Evolutionary conservation across 2,113 vertebrate species (phyloP), one percentile per base, ranked within the genome.

Genomic region (Eurypyga helias): DNA sequence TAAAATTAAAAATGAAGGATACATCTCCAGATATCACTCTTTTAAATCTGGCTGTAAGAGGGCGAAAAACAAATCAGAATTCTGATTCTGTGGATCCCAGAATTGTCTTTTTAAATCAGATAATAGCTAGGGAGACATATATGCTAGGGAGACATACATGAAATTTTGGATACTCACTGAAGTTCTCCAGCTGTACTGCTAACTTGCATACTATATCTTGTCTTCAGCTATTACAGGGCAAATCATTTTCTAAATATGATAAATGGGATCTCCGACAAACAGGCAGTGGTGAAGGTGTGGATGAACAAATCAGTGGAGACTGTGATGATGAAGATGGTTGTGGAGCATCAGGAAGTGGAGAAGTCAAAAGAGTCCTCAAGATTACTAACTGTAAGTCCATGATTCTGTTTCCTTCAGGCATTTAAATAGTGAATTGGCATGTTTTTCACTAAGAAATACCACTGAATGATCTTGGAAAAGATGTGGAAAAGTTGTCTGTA

Each of bases 251-350:
- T 60, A 99, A 98, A 92, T 94, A 98, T 34, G 97, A 97, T 8
- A 98, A 97, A 10, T 97, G 98, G 98, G 98, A 99, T 86, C 94
- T 94, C 76, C 98, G 89, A 19, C 98, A 98, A 95, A 93, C 96
- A 49, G 98, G 98, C 96, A 99, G 99, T 25, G 97, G 97, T 12
- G 98, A 97, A 6, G 98, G 98, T 38, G 7, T 61, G 49, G 98
- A 95, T 41, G 98, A 97, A 5, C 97, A 95, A 26, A 96, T 98
- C 95, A 99, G 99, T 19, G 99, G 99, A 16, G 98, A 99, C 46
- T 99, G 99, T 72, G 99, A 99, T 33, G 99, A 99, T 19, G 99
- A 99, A 87, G 99, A 99, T 2, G 99, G 98, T 2, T 99, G 99
- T 1, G 92, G 92, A 33, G 98, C 98, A 34, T 99, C 99, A 14